These are phyloP conservation scores for Tetranychus truncatus DNA, from an alignment of 2,888 invertebrate species.

Conservation along the genomic window DNA sequence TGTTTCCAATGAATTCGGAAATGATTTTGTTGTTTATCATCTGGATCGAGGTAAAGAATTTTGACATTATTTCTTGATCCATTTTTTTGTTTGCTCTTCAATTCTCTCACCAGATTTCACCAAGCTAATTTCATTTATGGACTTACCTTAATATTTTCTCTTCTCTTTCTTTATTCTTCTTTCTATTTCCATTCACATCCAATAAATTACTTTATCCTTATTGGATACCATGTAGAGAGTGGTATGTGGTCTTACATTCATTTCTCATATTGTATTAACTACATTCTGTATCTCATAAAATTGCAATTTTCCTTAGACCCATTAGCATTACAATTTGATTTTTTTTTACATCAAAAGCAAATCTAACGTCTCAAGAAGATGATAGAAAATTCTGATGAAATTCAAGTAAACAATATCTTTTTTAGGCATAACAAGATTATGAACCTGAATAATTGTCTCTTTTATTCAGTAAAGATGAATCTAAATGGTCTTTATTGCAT, in stretches of 20 bases:
- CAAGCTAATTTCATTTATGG: neutral
- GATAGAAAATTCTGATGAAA: neutral
- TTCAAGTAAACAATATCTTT: no score
- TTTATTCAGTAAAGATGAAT: no score
- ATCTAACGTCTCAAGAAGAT: no score
- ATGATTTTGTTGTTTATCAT: conserved; percentile 12
- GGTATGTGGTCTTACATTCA: neutral
- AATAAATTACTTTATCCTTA: neutral
- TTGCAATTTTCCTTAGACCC: neutral
- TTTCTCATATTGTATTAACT: neutral
- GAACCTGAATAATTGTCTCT: no score
- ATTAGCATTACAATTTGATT: neutral
- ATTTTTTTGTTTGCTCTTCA: neutral
- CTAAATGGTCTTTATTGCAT: no score
- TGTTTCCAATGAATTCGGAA: conserved; percentile 12
- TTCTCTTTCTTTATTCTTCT: neutral
- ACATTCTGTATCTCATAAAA: neutral
- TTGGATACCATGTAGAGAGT: neutral
- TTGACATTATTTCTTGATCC: neutral
- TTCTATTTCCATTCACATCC: neutral
- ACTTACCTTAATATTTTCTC: neutral
- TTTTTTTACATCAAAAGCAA: no score
- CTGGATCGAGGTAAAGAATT: conserved; percentile 4
- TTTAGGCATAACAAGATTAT: no score
- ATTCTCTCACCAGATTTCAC: neutral